Evolutionary conservation across 2,888 invertebrate species (phyloP).

Genomic region (Tigriopus californicus): DNA sequence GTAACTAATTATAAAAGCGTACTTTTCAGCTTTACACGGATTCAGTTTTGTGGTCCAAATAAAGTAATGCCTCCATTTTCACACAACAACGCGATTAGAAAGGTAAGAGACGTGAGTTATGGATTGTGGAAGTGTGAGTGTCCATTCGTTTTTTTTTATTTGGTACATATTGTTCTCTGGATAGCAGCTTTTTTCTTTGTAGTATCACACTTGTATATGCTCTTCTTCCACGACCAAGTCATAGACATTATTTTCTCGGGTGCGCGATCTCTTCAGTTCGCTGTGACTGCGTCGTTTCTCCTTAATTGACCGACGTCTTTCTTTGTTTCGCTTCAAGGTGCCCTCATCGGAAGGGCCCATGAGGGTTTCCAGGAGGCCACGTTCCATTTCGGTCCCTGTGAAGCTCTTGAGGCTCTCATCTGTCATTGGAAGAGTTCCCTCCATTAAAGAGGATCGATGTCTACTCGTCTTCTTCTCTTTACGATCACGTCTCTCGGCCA

Average conservation of each 20-base stretch:
- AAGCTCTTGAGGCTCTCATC: conserved; percentile 4
- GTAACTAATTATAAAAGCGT: too few species aligned
- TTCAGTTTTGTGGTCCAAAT: too few species aligned
- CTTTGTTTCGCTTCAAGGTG: conserved; percentile 7
- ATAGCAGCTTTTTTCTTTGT: too few species aligned
- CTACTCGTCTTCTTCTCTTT: conserved; percentile 20
- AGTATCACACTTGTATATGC: too few species aligned
- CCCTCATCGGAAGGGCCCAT: conserved; percentile 1
- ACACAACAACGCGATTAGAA: too few species aligned
- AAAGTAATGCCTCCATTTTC: too few species aligned
- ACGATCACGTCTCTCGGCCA: conserved; percentile 19
- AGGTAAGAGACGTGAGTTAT: too few species aligned
- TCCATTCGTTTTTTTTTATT: too few species aligned
- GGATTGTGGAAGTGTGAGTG: too few species aligned
- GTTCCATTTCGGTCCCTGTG: conserved; percentile 6
- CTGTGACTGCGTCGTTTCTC: neutral
- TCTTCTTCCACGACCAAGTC: conserved; percentile 9
- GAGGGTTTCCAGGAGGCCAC: conserved; percentile 7
- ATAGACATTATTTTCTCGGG: conserved; percentile 43
- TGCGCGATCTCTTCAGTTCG: conserved; percentile 50
- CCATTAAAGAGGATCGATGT: conserved; percentile 9
- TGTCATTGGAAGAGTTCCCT: conserved; percentile 6
- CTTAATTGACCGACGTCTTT: conserved; percentile 2
- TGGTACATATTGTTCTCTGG: too few species aligned
- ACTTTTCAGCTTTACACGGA: too few species aligned